Evolutionary conservation across 2,888 invertebrate species (phyloP), one percentile per base, ranked within the genome.

Genomic region (Netelia virgata): DNA sequence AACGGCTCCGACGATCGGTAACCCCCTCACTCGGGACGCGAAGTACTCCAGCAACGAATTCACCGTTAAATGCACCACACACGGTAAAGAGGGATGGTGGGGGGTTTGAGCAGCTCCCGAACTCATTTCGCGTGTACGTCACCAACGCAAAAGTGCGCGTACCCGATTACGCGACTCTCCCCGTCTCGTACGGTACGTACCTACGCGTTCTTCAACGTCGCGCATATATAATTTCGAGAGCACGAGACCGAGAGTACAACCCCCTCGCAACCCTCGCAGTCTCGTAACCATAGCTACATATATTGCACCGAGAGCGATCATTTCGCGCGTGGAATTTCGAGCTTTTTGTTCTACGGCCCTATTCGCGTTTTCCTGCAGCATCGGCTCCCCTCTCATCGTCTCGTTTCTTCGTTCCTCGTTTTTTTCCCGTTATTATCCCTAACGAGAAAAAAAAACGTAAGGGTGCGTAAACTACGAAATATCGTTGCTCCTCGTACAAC

Each of bases 271-370:
- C 68, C 53, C 53, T 9, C 10, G 43, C 43, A 1, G 61, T 80
- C 73, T 53, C 11, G 69, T 74, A 74, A 53, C 61, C 81, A 75
- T 74, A 74, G 74, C 50, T 74, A 74, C 74, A 73, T 72, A 68
- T 61, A 18, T 23, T 2, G 63, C n/a, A 61, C 61, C 11, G 5
- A 53, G 53, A 53, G 70, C 50, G 70, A 74, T 74, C 61, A 69
- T 61, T 61, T 47, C 53, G 61, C 55, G 73, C 68, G 61, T 53
- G 28, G 50, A 69, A 69, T 74, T 53, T 69, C 20, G 63, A 36
- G 68, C 68, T 59, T 81, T 20, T 55, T 28, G n/a, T 20, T n/a
- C 50, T 55, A 14, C 64, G n/a, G 47, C 3, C 50, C 43, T 16
- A 5, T 36, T 50, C 66, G 20, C 68, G 18, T 18, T 57, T 61